Conservation (phyloP, 2,113 vertebrate species). For the Accipiter cooperii region DNA sequence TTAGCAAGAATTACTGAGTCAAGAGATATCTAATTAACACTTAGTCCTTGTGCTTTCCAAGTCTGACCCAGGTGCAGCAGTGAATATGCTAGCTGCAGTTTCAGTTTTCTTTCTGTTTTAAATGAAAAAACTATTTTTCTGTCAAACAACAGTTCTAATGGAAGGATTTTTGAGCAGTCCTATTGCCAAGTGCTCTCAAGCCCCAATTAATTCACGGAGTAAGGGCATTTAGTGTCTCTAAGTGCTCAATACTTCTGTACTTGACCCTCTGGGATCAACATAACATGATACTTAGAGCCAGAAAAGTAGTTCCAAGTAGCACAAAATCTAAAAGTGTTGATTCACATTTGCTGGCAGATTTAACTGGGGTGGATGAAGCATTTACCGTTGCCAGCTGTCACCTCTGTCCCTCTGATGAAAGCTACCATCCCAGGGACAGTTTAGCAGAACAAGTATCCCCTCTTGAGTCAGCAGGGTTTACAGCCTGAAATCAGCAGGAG, state of each 20-base stretch:
- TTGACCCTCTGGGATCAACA: constrained; percentile 1
- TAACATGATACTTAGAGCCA: not conserved
- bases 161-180: not conserved
- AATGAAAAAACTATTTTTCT: constrained; percentile 1
- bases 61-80: constrained; percentile 52
- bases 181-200: not conserved
- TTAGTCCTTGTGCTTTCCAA: not conserved
- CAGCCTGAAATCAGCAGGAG: not conserved
- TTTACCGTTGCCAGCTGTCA: not conserved
- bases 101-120: constrained; percentile 32
- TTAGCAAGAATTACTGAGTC: constrained; percentile 38
- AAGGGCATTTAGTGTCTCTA: constrained; percentile 16
- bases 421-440: not conserved
- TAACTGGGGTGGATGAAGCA: not conserved
- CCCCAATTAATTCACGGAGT: not conserved
- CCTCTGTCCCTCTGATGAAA: not conserved
- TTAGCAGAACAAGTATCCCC: not conserved
- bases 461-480: not conserved
- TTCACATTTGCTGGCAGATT: not conserved
- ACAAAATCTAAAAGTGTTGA: not conserved
- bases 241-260: not conserved
- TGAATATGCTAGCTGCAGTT: constrained; percentile 23
- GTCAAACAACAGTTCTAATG: not conserved
- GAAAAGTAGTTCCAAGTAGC: constrained; percentile 13
- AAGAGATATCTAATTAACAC: constrained; percentile 46